Evolutionary conservation across 2,888 invertebrate genomes (phyloP).

Genomic region (Megalurothrips usitatus): DNA sequence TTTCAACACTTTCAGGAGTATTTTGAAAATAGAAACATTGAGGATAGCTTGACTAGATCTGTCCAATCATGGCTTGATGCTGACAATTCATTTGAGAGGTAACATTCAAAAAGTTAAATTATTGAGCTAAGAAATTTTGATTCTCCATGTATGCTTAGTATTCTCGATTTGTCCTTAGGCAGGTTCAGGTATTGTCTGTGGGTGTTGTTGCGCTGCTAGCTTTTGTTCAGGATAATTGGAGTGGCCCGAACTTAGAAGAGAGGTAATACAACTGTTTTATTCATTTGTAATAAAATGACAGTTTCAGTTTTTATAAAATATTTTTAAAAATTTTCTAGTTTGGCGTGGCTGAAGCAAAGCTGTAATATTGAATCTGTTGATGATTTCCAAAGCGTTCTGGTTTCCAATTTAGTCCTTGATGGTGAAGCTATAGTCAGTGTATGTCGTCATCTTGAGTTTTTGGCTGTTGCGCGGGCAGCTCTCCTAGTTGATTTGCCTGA

Average conservation of each 20-base stretch:
- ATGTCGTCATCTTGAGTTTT: constrained; percentile 54
- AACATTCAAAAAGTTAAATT: neutral
- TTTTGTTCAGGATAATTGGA: constrained; percentile 80
- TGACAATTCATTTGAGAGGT: neutral
- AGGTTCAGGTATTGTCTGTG: constrained; percentile 49
- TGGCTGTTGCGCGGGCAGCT: constrained; percentile 43
- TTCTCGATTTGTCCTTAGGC: constrained; percentile 34
- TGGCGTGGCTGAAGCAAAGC: neutral
- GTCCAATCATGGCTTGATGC: neutral
- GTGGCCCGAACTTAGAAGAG: constrained; percentile 55
- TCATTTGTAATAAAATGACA: neutral
- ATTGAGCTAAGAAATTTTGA: constrained; percentile 33
- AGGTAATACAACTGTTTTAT: neutral
- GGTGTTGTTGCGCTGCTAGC: constrained; percentile 63
- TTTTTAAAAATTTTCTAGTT: neutral
- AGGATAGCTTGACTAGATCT: neutral
- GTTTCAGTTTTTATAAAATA: neutral
- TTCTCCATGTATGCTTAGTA: constrained; percentile 28
- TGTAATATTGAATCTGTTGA: constrained; percentile 42
- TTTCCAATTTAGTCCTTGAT: constrained; percentile 51
- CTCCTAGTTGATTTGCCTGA: constrained; percentile 36
- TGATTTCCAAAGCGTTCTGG: constrained; percentile 41
- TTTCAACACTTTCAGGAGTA: neutral
- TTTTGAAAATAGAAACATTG: neutral
- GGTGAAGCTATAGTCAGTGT: constrained; percentile 66